Percentiles rank a stretch among this genome's conserved stretches.
phyloP scores from a whole-genome alignment of 2,113 vertebrate species.

The Austrofundulus limnaeus region DNA sequence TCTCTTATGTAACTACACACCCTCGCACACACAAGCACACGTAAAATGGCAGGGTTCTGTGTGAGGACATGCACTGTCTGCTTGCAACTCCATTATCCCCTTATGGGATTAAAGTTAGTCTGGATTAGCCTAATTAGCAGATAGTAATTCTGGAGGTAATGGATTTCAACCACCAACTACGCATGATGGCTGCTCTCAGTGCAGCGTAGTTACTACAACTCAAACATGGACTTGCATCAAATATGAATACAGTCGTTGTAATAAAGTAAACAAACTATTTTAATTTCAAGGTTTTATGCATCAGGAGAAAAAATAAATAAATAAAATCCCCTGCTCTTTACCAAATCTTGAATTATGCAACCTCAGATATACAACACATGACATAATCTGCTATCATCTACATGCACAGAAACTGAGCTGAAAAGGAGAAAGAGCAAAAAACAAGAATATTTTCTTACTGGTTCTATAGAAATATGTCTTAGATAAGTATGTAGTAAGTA shows the following conservation, averaged over 20 bases:
- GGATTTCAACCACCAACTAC: conserved; percentile 46
- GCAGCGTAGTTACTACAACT: neutral
- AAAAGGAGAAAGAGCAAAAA: no score
- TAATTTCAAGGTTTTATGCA: neutral
- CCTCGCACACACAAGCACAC: conserved; percentile 17
- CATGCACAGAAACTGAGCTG: neutral
- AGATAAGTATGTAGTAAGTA: no score
- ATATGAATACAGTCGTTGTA: neutral
- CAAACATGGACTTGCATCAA: neutral
- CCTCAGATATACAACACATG: neutral
- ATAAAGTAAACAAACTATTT: no score
- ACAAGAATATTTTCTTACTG: no score
- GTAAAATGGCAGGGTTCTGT: conserved; percentile 14
- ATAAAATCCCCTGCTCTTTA: neutral
- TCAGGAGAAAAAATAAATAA: neutral
- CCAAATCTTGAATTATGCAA: neutral
- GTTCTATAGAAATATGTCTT: no score
- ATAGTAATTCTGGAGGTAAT: conserved; percentile 45
- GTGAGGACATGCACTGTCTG: conserved; percentile 31
- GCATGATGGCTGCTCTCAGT: conserved; percentile 26
- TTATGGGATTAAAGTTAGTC: conserved; percentile 66
- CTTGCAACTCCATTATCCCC: conserved; percentile 49
- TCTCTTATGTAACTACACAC: conserved; percentile 44
- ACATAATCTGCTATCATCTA: neutral
- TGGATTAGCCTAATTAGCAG: conserved; percentile 71